Evolutionary conservation across 2,888 invertebrate species (phyloP), one percentile per base, ranked within the genome.

Genomic region (Drosophila prostipennis): DNA sequence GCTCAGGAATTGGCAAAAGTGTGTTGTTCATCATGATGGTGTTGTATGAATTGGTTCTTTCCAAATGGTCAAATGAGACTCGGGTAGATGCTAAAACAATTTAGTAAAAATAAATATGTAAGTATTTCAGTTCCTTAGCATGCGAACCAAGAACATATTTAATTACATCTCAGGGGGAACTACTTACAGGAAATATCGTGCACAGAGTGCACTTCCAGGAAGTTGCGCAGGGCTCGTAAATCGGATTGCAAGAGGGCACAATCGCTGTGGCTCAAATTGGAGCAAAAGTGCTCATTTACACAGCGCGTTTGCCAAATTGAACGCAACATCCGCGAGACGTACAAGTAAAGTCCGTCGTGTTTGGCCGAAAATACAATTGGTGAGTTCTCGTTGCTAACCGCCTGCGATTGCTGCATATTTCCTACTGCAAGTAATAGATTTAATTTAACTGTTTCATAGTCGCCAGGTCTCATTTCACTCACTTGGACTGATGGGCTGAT

Each of bases 341-440:
- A 98, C 43, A 98, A 94, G 92, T 98, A 99, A 8, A 99, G 93
- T 0, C 98, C 98, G 89, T 98, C 97, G 90, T 99, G 99, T 90
- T 98, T 98, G 0, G 97, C 95, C 0, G 97, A 97, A 91, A 93
- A 93, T 43, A 92, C 71, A n/a, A 92, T 87, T 10, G 79, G 77
- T 3, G 86, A 80, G 39, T 88, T 77, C 49, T 91, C 91, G 57
- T 78, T 72, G 11, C 48, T 53, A 23, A 83, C 29, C 34, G 86
- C 46, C 16, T 61, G 78, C 10, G 74, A 69, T 3, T 46, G 67
- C 7, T 72, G 78, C n/a, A 55, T 26, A 7, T 65, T 23, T 37
- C 45, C 54, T 54, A 68, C 65, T 65, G 32, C n/a, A 54, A 34
- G 10, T 11, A 19, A 16, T 6, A 14, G 0, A 8, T 14, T 11